Evolutionary conservation across 2,888 invertebrate species (phyloP), one percentile per base, ranked within the genome.

Genomic region (Bembecia ichneumoniformis): DNA sequence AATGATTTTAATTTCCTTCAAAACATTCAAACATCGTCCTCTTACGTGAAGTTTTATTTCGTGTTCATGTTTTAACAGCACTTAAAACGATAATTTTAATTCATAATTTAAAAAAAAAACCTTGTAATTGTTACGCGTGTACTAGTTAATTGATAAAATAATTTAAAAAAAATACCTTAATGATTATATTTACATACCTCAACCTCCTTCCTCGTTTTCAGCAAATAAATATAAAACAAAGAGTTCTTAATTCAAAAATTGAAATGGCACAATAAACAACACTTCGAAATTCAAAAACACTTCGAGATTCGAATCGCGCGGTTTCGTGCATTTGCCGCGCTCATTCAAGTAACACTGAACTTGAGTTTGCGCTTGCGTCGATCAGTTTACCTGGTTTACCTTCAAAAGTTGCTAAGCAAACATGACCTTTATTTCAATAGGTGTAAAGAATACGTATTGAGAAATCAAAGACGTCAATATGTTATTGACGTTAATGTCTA

Each of bases 261-360:
- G 47, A 16, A 16, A 44, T 44, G 17, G 44, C 44, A 44, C 44
- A 52, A 58, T 62, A 51, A 66, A 67, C 64, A 55, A 50, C 60
- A 63, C 71, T 28, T 28, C 9, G 28, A 66, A 59, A 16, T 40
- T 13, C 11, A 57, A 59, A 55, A 60, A 64, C 67, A 50, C 49
- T 63, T 60, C 60, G 52, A 58, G 58, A 59, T 66, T 63, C 15
- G 52, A 64, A 62, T 58, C 59, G 51, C 56, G 51, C 54, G 56
- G 60, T 7, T 28, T 62, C 72, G 76, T 70, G 64, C 71, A 58
- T 60, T 52, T 58, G 52, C 56, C 46, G 50, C 64, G 69, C 69
- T 66, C 63, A 71, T 60, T 71, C 59, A 55, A 58, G 57, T 78
- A 80, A 74, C 80, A 82, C 81, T 82, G 81, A 82, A 82, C 81